Conservation (phyloP, 2,888 invertebrate species). For the Drosophila paucipuncta region DNA sequence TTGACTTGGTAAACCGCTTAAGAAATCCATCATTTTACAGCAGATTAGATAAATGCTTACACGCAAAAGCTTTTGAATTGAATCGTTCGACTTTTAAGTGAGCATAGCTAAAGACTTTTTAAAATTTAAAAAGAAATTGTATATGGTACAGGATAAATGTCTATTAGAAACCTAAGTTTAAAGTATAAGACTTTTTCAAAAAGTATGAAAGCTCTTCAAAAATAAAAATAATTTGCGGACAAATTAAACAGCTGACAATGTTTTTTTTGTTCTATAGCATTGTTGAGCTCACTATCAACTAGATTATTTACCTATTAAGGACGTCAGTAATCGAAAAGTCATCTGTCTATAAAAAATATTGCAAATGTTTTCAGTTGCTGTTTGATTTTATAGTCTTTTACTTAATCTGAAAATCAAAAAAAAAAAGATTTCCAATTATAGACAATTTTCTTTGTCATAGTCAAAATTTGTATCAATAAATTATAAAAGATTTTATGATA, state of each 20-base stretch:
- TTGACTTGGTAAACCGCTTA: neutral
- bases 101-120: neutral
- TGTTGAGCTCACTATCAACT: neutral
- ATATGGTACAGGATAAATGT: neutral
- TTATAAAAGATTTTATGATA: neutral
- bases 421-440: neutral
- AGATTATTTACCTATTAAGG: neutral
- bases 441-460: neutral
- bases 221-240: neutral
- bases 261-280: neutral
- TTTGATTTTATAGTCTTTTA: neutral
- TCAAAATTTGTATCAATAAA: neutral
- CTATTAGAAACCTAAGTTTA: neutral
- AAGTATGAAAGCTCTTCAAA: neutral
- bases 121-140: neutral
- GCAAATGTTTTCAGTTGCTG: neutral
- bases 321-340: neutral
- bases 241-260: neutral
- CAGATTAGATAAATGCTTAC: neutral
- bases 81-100: neutral
- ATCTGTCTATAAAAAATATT: neutral
- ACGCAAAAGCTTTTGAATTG: slow-evolving; percentile 1
- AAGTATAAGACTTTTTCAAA: neutral
- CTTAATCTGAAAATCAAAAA: neutral
- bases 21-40: neutral